These are phyloP conservation scores for Sciurus carolinensis DNA, from an alignment of 2,797 vertebrate species.

Conservation along the genomic window DNA sequence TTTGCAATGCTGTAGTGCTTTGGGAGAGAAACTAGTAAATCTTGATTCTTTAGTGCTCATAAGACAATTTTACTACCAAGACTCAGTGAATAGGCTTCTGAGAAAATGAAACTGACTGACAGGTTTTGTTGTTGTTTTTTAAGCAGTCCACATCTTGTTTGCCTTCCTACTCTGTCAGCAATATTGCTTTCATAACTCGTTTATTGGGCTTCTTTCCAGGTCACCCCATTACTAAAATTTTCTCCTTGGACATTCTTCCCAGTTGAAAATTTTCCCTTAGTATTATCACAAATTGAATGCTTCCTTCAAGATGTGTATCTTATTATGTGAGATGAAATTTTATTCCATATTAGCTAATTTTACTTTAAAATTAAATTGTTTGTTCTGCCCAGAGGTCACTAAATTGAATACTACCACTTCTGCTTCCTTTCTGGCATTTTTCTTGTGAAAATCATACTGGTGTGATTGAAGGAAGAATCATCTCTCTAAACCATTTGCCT, in stretches of 20 bases:
- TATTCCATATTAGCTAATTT: constrained; percentile 72
- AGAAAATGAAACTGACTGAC: constrained; percentile 39
- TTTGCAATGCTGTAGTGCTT: background rate
- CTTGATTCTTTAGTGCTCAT: background rate
- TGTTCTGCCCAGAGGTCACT: constrained; percentile 62
- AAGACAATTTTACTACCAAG: background rate
- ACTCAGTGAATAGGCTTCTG: constrained; percentile 38
- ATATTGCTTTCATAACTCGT: constrained; percentile 59
- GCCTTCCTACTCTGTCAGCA: constrained; percentile 22
- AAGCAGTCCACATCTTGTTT: background rate
- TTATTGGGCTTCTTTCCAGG: constrained; percentile 55
- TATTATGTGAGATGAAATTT: constrained; percentile 67
- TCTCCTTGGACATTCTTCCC: constrained; percentile 55
- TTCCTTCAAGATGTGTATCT: constrained; percentile 55
- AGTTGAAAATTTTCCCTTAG: constrained; percentile 29
- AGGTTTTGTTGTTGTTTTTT: constrained; percentile 5
- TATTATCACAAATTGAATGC: constrained; percentile 65
- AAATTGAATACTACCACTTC: constrained; percentile 72
- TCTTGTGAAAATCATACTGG: constrained; percentile 56
- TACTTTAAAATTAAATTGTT: constrained; percentile 81
- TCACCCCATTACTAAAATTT: constrained; percentile 68
- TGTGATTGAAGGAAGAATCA: constrained; percentile 61
- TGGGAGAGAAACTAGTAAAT: background rate
- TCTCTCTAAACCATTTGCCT: constrained; percentile 27
- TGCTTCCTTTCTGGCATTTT: constrained; percentile 37